Percentiles rank a stretch among this genome's conserved stretches.
phyloP scores from a whole-genome alignment of 2,797 vertebrate species.

The Poecilia wingei region DNA sequence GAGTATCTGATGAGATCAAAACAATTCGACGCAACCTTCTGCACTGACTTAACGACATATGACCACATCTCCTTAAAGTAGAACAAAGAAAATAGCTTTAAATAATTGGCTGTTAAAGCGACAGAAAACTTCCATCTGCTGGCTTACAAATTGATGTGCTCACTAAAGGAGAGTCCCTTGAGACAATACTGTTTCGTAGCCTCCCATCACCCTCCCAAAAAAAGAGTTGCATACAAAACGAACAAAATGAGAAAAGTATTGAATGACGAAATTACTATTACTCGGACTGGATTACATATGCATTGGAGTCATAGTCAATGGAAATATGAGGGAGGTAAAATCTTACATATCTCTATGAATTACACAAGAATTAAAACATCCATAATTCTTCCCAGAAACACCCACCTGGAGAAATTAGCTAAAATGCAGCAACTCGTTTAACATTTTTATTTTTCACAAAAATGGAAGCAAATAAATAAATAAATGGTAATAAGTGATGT shows the following conservation, averaged over 20 bases:
- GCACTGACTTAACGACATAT: not conserved
- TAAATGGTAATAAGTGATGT: not conserved
- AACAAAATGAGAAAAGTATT: not conserved
- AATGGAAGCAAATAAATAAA: not conserved
- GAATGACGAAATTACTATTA: not conserved
- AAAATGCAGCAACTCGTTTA: not conserved
- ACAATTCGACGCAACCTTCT: not conserved
- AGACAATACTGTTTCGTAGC: not conserved
- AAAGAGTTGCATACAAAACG: not conserved
- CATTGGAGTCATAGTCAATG: not conserved
- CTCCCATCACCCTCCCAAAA: not conserved
- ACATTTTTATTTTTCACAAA: not conserved
- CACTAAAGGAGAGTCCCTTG: not conserved
- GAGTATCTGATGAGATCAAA: not conserved
- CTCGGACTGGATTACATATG: not conserved
- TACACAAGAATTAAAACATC: not conserved
- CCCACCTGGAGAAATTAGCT: not conserved
- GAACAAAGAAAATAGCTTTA: not conserved
- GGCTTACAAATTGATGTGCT: not conserved
- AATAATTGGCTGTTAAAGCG: not conserved
- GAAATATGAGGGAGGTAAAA: not conserved
- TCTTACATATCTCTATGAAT: not conserved
- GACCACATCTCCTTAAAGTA: not conserved
- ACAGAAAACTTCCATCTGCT: not conserved
- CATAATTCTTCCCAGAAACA: not conserved